Percentiles rank a stretch among this genome's conserved stretches.
Conservation (phyloP, 2,797 vertebrate species). For the Gymnocypris eckloni region DNA sequence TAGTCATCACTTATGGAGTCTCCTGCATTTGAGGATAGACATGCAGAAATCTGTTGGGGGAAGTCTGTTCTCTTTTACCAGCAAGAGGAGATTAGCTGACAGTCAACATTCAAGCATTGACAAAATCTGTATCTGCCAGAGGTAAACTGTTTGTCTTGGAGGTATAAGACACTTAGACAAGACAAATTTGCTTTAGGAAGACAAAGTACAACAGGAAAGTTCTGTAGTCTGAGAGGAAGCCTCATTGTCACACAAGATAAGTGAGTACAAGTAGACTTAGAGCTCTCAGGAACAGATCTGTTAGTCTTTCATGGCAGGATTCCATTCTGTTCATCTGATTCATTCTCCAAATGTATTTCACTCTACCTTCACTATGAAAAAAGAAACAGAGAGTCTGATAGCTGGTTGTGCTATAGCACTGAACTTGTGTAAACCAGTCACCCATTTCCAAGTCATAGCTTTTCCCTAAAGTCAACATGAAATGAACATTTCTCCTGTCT, state of each 20-base stretch:
- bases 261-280: slow-evolving; percentile 52
- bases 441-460: not conserved
- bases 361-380: not conserved
- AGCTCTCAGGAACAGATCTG: slow-evolving; percentile 52
- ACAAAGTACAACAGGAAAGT: slow-evolving; percentile 51
- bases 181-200: slow-evolving; percentile 55
- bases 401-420: not conserved
- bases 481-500: not conserved
- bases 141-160: slow-evolving; percentile 60
- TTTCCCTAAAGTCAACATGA: not conserved
- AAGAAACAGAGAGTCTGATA: not conserved
- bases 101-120: slow-evolving; percentile 53
- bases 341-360: slow-evolving; percentile 16
- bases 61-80: slow-evolving; percentile 31
- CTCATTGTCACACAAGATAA: slow-evolving; percentile 52
- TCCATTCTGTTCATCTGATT: slow-evolving; percentile 42
- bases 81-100: slow-evolving; percentile 51
- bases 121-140: slow-evolving; percentile 58
- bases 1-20: slow-evolving; percentile 33
- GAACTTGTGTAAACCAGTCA: slow-evolving; percentile 10
- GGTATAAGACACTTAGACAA: slow-evolving; percentile 56
- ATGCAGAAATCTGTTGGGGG: slow-evolving; percentile 1
- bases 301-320: slow-evolving; percentile 36
- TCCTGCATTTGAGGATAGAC: slow-evolving; percentile 39
- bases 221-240: slow-evolving; percentile 50